These are phyloP conservation scores for Acronicta leporina DNA, from an alignment of 2,888 invertebrate genomes.

Conservation along the genomic window DNA sequence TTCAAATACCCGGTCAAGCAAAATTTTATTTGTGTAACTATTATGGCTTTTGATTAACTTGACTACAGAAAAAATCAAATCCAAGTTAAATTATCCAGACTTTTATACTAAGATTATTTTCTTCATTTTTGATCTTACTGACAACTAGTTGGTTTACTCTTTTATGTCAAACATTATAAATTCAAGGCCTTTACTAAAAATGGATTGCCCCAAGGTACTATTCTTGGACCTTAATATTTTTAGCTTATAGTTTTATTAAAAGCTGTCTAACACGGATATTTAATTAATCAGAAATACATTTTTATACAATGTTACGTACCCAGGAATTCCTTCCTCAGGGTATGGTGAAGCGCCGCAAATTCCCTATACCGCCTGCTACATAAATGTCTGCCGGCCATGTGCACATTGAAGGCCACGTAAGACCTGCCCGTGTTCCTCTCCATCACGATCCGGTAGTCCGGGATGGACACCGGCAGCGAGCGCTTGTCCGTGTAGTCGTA, in stretches of 20 bases:
- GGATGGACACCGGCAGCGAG: constrained; percentile 95
- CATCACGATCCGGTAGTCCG: constrained; percentile 96
- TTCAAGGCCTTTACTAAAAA: not conserved
- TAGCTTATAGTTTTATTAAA: too few species aligned
- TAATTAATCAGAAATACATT: too few species aligned
- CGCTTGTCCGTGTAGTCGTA: constrained; percentile 99
- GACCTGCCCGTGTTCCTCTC: constrained; percentile 96
- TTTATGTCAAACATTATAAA: not conserved
- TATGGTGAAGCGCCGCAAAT: constrained; percentile 96
- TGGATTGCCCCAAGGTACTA: constrained; percentile 3
- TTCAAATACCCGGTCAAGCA: too few species aligned
- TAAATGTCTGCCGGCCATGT: constrained; percentile 99
- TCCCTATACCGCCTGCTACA: constrained; percentile 99
- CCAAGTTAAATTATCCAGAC: too few species aligned
- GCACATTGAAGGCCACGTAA: constrained; percentile 98
- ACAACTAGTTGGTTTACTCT: too few species aligned
- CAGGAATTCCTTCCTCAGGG: constrained; percentile 97
- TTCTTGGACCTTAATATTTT: constrained; percentile 3
- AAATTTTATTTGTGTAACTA: too few species aligned
- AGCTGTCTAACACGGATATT: too few species aligned
- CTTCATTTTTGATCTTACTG: too few species aligned
- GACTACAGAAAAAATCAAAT: too few species aligned
- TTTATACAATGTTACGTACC: constrained; percentile 81
- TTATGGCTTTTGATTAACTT: too few species aligned
- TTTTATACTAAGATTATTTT: too few species aligned